These are phyloP conservation scores for Tyria jacobaeae DNA, from an alignment of 2,888 invertebrate species.

Conservation along the genomic window DNA sequence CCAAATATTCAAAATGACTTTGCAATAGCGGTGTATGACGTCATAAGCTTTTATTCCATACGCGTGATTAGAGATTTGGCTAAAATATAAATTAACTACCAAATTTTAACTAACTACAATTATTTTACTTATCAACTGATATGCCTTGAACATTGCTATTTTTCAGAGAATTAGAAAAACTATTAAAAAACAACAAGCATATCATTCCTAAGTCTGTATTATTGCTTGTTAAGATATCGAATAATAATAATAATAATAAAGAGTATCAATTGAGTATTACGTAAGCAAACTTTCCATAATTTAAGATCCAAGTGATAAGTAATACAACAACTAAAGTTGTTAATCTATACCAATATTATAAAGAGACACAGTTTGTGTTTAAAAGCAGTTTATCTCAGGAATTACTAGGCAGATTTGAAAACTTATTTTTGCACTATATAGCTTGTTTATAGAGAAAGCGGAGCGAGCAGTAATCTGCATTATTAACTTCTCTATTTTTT, in stretches of 20 bases:
- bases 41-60: not conserved
- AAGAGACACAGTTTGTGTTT: too few species aligned
- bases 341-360: too few species aligned
- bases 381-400: too few species aligned
- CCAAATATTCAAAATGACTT: not conserved
- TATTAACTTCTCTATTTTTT: too few species aligned
- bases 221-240: conserved; percentile 7
- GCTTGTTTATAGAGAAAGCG: too few species aligned
- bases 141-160: too few species aligned
- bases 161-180: not conserved
- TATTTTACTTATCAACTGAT: not conserved
- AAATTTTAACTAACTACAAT: not conserved
- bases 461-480: too few species aligned
- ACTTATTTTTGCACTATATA: too few species aligned
- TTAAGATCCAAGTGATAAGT: not conserved
- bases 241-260: not conserved
- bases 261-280: not conserved
- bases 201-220: not conserved
- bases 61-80: not conserved
- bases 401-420: too few species aligned
- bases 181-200: not conserved
- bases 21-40: not conserved
- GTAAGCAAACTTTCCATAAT: not conserved
- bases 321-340: too few species aligned
- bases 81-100: not conserved